Evolutionary conservation across 1,140 invertebrate genomes (phyloP), one percentile per base, ranked within the genome.

Genomic region (Galendromus occidentalis): DNA sequence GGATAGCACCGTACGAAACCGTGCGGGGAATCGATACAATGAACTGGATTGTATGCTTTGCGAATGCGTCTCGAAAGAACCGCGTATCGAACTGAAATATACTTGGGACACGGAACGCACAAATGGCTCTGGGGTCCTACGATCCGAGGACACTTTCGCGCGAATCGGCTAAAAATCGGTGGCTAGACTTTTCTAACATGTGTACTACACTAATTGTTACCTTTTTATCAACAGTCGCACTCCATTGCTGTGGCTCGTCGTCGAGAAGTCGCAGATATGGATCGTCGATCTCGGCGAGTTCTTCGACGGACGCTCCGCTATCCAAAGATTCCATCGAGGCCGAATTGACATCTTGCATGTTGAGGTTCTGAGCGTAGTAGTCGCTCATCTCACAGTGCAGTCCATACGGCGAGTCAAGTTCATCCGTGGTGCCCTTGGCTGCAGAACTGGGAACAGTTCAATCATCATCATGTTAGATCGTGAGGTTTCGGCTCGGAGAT

Each of bases 201-300:
- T n/a, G n/a, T n/a, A n/a, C n/a, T n/a, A n/a, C n/a, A n/a, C n/a
- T n/a, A n/a, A n/a, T n/a, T n/a, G n/a, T n/a, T 69, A 78, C 77
- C 70, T 90, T 89, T 70, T 88, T 88, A 14, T 89, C 87, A 41
- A 91, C 87, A 30, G 86, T 84, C 0, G 86, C 84, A 28, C 86
- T 88, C 91, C 91, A 96, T 0, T 87, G 87, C 73, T 94, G 91
- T 0, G 86, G 84, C 73, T 96, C 91, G 17, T 84, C 82, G 44
- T 85, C 82, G 1, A 83, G 82, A 18, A 94, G 75, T 1, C 86
- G 85, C 28, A 92, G 75, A 29, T 83, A 79, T 0, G 86, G 83
- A 73, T 94, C 89, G 1, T 82, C 75, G 44, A 75, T 66, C 30
- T 74, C 70, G 63, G 68, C 70, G 1, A 70, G 66, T 28, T 75